Evolutionary conservation across 2,888 invertebrate genomes (phyloP), one percentile per base, ranked within the genome.

Genomic region (Coelopa pilipes): DNA sequence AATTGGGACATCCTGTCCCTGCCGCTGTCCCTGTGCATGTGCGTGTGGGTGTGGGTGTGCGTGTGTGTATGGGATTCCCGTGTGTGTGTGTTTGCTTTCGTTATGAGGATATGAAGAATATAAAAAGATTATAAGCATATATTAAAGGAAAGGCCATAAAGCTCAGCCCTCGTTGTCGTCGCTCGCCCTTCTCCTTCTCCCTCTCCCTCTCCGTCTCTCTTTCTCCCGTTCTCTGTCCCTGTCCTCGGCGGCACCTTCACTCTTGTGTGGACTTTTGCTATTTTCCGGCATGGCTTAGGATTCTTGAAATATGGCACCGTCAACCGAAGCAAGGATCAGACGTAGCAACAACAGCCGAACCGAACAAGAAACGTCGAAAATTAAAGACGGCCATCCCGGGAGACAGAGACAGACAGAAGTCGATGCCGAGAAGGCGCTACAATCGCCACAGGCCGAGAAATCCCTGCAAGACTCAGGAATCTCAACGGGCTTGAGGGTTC

Each of bases 1-100:
- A 84, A 84, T 84, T 84, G 84, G 86, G 81, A 84, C 85, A 84
- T 85, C 83, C 83, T 84, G 83, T 79, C 80, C 47, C 4, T 34
- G 34, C 7, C 4, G 4, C 4, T 34, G 34, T 34, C 4, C 4
- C 4, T 7, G 34, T 34, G 34, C 7, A 4, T 34, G 34, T 34
- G 34, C 7, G 34, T 34, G 34, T 7, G 2, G n/a, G 34, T 34
- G 34, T 34, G 34, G 4, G 34, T 34, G 34, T 34, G 34, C 4
- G 34, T 7, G 34, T 34, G 34, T 7, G 7, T 4, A 4, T 2
- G 2, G 34, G 4, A 34, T 34, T 2, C 7, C 4, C 7, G 2
- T 34, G 34, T 34, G 34, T 34, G 34, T 34, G 34, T 7, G 2
- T 34, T 2, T 34, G 34, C 7, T 34, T 34, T 34, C 34, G 34